Percentiles rank a stretch among this genome's conserved stretches.
phyloP scores from a whole-genome alignment of 1,140 invertebrate genomes.

The Nilaparvata lugens region DNA sequence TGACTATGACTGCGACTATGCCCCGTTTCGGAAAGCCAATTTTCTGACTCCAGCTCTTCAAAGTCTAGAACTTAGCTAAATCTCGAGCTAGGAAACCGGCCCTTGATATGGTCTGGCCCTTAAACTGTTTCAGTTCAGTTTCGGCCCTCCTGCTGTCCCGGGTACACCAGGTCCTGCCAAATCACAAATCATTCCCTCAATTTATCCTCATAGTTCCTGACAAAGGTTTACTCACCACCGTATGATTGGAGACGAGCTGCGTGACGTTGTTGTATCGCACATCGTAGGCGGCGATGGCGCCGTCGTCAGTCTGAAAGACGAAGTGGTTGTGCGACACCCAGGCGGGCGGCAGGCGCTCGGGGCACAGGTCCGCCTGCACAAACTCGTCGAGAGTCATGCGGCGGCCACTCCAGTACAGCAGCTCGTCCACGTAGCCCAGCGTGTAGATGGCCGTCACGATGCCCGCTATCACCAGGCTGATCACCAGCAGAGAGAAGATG shows the following conservation, averaged over 20 bases:
- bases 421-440: constrained; percentile 77
- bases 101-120: no score
- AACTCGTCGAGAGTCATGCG: constrained; percentile 67
- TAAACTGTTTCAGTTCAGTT: no score
- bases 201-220: not conserved
- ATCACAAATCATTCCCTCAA: no score
- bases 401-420: constrained; percentile 73
- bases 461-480: constrained; percentile 72
- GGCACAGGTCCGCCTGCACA: constrained; percentile 55
- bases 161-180: constrained; percentile 55
- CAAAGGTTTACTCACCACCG: constrained; percentile 52
- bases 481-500: constrained; percentile 72
- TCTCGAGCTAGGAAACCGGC: no score
- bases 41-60: no score
- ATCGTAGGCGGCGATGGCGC: constrained; percentile 62
- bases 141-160: constrained; percentile 58
- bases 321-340: constrained; percentile 71
- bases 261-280: constrained; percentile 63
- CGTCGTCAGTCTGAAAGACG: constrained; percentile 74
- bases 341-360: constrained; percentile 58
- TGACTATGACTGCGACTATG: no score
- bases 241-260: constrained; percentile 72
- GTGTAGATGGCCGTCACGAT: constrained; percentile 77
- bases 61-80: no score
- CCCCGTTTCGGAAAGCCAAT: no score